Conservation (phyloP, 2,113 vertebrate genomes). For the Phaetusa simplex region DNA sequence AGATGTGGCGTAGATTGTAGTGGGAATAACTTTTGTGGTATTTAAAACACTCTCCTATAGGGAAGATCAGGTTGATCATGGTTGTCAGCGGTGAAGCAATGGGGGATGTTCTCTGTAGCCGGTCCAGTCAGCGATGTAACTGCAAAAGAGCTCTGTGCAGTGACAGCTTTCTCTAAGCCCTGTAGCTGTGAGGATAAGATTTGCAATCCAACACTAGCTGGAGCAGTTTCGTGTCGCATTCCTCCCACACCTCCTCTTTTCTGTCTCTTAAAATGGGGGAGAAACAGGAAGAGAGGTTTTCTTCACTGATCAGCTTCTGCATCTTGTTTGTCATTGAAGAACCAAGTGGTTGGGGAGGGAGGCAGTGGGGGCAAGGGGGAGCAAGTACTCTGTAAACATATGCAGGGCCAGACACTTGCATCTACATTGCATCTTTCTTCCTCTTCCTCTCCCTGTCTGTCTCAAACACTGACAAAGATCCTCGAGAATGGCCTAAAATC, state of each 20-base stretch:
- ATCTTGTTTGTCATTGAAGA: not conserved
- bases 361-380: not conserved
- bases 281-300: not conserved
- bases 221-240: not conserved
- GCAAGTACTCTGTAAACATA: not conserved
- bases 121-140: not conserved
- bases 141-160: not conserved
- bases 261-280: not conserved
- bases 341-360: not conserved
- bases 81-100: not conserved
- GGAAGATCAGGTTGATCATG: not conserved
- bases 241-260: not conserved
- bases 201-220: not conserved
- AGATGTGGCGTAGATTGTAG: constrained; percentile 47
- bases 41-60: constrained; percentile 4
- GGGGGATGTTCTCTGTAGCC: not conserved
- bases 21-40: constrained; percentile 29
- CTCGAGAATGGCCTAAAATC: not conserved
- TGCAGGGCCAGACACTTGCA: not conserved
- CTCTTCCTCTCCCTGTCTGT: not conserved
- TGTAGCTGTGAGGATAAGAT: not conserved
- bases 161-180: not conserved
- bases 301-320: not conserved
- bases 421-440: not conserved
- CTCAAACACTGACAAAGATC: not conserved